These are phyloP conservation scores for Acropora tenuis DNA, from an alignment of 64 coral and sea anemone genomes.

Conservation along the genomic window DNA sequence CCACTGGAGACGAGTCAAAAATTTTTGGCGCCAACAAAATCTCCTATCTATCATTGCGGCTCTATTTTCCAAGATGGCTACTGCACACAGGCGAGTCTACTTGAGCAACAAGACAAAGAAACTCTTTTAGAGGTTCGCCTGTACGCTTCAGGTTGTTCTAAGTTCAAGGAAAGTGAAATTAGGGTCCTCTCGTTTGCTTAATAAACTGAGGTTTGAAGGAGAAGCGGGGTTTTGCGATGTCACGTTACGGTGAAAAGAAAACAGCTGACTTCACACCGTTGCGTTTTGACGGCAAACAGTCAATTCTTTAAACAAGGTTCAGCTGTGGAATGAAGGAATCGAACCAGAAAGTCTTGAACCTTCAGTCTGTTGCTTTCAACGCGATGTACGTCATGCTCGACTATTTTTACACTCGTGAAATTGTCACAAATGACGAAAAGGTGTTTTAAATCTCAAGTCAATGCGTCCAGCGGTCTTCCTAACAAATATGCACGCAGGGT, in stretches of 20 bases:
- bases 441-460: background rate
- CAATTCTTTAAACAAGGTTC: constrained; percentile 86
- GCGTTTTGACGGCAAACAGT: constrained; percentile 77
- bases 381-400: constrained; percentile 68
- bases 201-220: constrained; percentile 70
- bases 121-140: background rate
- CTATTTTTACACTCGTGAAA: constrained; percentile 74
- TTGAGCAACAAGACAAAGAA: constrained; percentile 31
- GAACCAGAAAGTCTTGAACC: constrained; percentile 39
- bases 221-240: constrained; percentile 82
- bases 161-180: constrained; percentile 15
- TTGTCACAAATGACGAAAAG: constrained; percentile 54
- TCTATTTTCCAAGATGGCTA: background rate
- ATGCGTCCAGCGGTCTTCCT: no score
- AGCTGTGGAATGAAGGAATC: constrained; percentile 82
- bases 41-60: background rate
- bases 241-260: constrained; percentile 63
- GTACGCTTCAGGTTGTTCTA: constrained; percentile 8
- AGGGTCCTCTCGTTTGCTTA: constrained; percentile 14
- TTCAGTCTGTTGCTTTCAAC: constrained; percentile 39
- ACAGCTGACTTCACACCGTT: constrained; percentile 58
- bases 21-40: background rate
- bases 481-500: no score
- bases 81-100: background rate
- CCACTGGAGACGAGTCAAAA: no score